Evolutionary conservation across 2,113 vertebrate species (phyloP).

Genomic region (Archocentrus centrarchus): DNA sequence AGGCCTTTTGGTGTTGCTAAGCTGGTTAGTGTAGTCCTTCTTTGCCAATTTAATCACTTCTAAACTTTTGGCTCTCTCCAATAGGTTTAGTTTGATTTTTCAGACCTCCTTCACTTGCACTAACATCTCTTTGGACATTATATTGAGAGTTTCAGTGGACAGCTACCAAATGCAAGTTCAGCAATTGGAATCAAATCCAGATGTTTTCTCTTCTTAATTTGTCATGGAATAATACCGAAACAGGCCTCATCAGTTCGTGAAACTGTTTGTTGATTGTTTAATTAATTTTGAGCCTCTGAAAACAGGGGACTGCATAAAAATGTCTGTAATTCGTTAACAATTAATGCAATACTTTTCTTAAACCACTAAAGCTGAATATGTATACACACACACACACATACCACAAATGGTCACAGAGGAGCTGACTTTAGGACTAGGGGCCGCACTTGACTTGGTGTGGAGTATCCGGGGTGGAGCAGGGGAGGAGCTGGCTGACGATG

Average conservation of each 20-base stretch:
- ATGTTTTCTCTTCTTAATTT: background rate
- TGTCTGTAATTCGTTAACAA: background rate
- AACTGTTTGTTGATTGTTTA: background rate
- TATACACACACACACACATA: constrained; percentile 48
- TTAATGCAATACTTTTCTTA: background rate
- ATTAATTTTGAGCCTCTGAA: background rate
- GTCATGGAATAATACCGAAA: background rate
- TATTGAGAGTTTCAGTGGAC: background rate
- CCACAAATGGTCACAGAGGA: constrained; percentile 85
- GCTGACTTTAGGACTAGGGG: constrained; percentile 73
- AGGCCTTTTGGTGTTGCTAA: background rate
- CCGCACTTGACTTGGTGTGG: constrained; percentile 81
- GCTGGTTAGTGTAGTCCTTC: background rate
- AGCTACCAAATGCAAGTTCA: background rate
- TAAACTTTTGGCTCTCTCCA: background rate
- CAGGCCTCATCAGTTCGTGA: background rate
- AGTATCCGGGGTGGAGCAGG: constrained; percentile 78
- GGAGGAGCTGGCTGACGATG: constrained; percentile 81
- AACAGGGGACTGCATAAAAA: background rate
- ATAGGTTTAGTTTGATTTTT: background rate
- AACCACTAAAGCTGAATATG: background rate
- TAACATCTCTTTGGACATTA: background rate
- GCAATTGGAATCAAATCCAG: background rate
- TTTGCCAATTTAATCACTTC: background rate
- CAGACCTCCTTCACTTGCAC: background rate